Evolutionary conservation across 2,113 vertebrate genomes (phyloP), one percentile per base, ranked within the genome.

Genomic region (Pedetes capensis): DNA sequence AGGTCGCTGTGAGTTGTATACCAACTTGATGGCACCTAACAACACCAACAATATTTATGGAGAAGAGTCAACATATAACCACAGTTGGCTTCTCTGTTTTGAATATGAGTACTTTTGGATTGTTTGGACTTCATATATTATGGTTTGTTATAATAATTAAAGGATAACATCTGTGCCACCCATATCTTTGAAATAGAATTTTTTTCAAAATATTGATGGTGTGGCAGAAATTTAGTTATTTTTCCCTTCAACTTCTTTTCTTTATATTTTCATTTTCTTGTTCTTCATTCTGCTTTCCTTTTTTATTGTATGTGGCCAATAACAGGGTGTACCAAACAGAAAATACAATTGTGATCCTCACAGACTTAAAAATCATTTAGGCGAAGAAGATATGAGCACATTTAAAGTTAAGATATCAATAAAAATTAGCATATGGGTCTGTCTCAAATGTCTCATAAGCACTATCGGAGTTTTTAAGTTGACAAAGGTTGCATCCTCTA

Each of bases 401-500:
- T 61, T 49, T 64, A 86, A 90, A 55, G 18, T 68, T 93, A 76
- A 94, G 32, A 23, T n/a, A 75, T 37, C 0, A 89, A 61, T 44
- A 42, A 4, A 86, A 78, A n/a, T 87, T 79, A 89, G 25, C 34
- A 39, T 72, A 7, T 88, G 39, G 88, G 72, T 85, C n/a, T 59
- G 13, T 85, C 39, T 23, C 57, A 88, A 34, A 20, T 76, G 18
- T 47, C 23, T 84, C 13, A 72, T n/a, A 91, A 87, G 9, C 51
- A n/a, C 20, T 53, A 16, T 47, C 39, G 12, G 25, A 95, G 29
- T 79, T 95, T 91, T 78, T 68, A 91, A 71, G n/a, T 34, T 96
- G 93, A 96, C 89, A 93, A 91, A 95, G 64, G 95, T 96, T 75
- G 37, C 82, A 97, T 98, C 88, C 64, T 95, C 63, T 94, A 96